Base-by-base conservation (phyloP, 1,140 invertebrate species). In the Temnothorax nylanderi region DNA sequence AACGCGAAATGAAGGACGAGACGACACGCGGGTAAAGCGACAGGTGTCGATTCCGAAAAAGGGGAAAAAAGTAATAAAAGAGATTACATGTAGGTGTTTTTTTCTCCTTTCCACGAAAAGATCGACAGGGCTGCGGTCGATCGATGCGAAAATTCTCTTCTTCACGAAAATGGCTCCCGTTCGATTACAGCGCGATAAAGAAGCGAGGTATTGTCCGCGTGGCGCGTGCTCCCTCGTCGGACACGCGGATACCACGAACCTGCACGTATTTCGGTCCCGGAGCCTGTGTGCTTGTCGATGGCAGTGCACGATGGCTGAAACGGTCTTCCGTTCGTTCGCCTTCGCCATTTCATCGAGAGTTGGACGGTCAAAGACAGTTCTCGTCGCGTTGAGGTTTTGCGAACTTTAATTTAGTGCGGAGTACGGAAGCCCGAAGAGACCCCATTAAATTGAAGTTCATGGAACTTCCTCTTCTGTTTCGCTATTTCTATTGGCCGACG, bases 211-310 rank as follows among this genome's bases (percentile, higher is more conserved):
- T 74, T 74, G 67, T 74, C 18, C 37, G 67, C 41, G 41, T 34
- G 26, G 69, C 69, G 75, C 69, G 80, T 84, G 80, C 54, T 60
- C 26, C 26, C 54, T 21, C 54, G 80, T 47, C 21, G 47, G 26
- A 60, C 80, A 62, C 69, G 54, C 80, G 67, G 51, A 82, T 56
- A 51, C n/a, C 47, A 34, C 71, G 72, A 62, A 51, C 41, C 51
- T 72, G 72, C 47, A 69, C 72, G 71, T 87, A 87, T 71, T 87
- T 87, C 72, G 74, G 72, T 87, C 54, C 47, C 49, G 21, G 74
- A 58, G 54, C 58, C 47, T 64, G 77, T 64, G 77, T 56, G 51
- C 58, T 26, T 72, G 41, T 67, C 71, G 86, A 75, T 49, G 76
- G 60, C 58, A 84, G 71, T 26, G 26, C 34, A 71, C 64, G 82